Conservation (phyloP, 1,140 invertebrate genomes). For the Diabrotica undecimpunctata region DNA sequence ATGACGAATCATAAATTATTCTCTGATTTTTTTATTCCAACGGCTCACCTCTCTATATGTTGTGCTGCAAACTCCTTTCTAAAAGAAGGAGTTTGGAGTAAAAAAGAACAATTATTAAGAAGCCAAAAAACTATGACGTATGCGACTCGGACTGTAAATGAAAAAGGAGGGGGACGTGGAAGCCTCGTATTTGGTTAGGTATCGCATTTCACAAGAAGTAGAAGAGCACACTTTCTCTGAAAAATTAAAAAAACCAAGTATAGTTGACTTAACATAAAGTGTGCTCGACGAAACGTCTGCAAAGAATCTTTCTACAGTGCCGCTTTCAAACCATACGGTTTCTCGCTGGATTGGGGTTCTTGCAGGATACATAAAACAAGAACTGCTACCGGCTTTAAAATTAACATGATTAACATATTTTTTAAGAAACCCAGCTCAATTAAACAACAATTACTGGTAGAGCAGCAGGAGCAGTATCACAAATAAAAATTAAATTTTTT, state of each 20-base stretch:
- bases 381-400: too few relatives aligned
- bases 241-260: too few relatives aligned
- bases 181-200: slow-evolving; percentile 24
- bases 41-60: not conserved
- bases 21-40: slow-evolving; percentile 5
- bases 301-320: slow-evolving; percentile 14
- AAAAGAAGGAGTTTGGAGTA: not conserved
- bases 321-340: not conserved
- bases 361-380: not conserved
- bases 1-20: slow-evolving; percentile 1
- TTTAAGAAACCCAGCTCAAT: too few relatives aligned
- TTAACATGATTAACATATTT: too few relatives aligned
- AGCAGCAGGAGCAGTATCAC: too few relatives aligned
- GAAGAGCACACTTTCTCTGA: slow-evolving; percentile 26
- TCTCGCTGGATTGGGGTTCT: not conserved
- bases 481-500: too few relatives aligned
- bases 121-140: slow-evolving; percentile 18
- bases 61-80: not conserved
- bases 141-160: slow-evolving; percentile 18
- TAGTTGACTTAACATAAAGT: slow-evolving; percentile 21
- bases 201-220: slow-evolving; percentile 21
- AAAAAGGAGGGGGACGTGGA: slow-evolving; percentile 22
- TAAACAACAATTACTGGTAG: too few relatives aligned
- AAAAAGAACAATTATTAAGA: slow-evolving; percentile 19
- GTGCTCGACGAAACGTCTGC: slow-evolving; percentile 23